Base-by-base conservation (phyloP, 2,888 invertebrate genomes). In the Hirtodrosophila duncani region DNA sequence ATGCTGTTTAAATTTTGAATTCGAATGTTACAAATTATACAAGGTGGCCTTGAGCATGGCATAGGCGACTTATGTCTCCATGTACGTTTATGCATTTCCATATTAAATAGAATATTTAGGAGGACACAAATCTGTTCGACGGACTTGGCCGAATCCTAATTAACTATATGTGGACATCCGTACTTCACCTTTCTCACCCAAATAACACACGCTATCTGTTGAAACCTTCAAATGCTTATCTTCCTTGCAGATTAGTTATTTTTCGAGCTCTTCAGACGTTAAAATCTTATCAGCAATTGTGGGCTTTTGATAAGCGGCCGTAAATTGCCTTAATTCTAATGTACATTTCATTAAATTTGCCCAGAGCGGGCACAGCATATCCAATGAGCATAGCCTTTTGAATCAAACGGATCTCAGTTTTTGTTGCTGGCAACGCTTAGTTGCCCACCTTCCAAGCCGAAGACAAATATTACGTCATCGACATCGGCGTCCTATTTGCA, bases 401-500 rank as follows among this genome's bases (percentile, higher is more conserved):
- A 66, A 69, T 31, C 41, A 63, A 71, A 64, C 42, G 58, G 55
- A 51, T 49, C 39, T 27, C 50, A 16, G 37, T 44, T 39, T 29
- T 61, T 46, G 11, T 31, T 52, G 70, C 51, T 69, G 66, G 74
- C 74, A 62, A 65, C 46, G 58, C 69, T 61, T 49, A 46, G 48
- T 78, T 27, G 58, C 31, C 45, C 34, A 38, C 39, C 51, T 49
- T 49, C 42, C 39, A 53, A 43, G 31, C 44, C 21, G 18, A 41
- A 44, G 52, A 57, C 36, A 60, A 51, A 50, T 62, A 81, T 75
- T 75, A 75, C 75, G 75, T 75, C 75, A 75, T 81, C 75, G 75
- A 81, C 75, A 75, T 81, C 75, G 72, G 82, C 80, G 82, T 67
- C 80, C 81, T 65, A 81, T 53, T 72, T 64, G 31, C 20, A 24